Percentiles rank a stretch among this genome's conserved stretches.
Evolutionary conservation across 2,113 vertebrate genomes (phyloP).

Genomic region (Falco punctatus): DNA sequence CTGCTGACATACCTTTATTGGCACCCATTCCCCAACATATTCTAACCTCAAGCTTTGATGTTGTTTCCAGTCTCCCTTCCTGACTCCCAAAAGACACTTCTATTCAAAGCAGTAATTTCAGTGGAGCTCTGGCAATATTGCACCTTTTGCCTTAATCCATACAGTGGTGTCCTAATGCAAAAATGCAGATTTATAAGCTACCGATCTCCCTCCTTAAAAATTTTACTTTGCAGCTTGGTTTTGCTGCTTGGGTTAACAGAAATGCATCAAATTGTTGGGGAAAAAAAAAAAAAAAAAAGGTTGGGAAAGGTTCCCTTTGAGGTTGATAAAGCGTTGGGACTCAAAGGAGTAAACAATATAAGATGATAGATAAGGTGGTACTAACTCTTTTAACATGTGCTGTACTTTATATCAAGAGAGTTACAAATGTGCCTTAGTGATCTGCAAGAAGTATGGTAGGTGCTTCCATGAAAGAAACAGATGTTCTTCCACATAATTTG

Average conservation of each 20-base stretch:
- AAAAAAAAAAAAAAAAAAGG: too few species aligned
- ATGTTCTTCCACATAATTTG: neutral
- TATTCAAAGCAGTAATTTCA: conserved; percentile 67
- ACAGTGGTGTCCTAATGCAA: neutral
- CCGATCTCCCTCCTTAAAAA: neutral
- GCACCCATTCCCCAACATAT: conserved; percentile 51
- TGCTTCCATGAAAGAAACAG: neutral
- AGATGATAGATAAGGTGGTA: neutral
- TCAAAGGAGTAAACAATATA: neutral
- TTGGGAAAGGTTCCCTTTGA: neutral
- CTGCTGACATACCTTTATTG: conserved; percentile 62
- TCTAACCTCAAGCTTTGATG: conserved; percentile 72
- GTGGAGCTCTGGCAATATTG: conserved; percentile 22
- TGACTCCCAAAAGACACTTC: conserved; percentile 60
- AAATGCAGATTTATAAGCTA: conserved; percentile 7
- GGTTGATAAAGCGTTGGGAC: neutral
- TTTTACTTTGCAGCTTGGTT: neutral
- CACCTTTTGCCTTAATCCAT: neutral
- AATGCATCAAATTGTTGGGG: neutral
- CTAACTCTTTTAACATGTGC: neutral
- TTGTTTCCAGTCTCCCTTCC: conserved; percentile 52
- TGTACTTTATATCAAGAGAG: neutral
- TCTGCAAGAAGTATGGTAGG: neutral
- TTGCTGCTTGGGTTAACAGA: neutral
- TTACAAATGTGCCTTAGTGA: neutral